These are phyloP conservation scores for Orientallactaga bullata DNA, from an alignment of 2,113 vertebrate genomes.

Conservation along the genomic window DNA sequence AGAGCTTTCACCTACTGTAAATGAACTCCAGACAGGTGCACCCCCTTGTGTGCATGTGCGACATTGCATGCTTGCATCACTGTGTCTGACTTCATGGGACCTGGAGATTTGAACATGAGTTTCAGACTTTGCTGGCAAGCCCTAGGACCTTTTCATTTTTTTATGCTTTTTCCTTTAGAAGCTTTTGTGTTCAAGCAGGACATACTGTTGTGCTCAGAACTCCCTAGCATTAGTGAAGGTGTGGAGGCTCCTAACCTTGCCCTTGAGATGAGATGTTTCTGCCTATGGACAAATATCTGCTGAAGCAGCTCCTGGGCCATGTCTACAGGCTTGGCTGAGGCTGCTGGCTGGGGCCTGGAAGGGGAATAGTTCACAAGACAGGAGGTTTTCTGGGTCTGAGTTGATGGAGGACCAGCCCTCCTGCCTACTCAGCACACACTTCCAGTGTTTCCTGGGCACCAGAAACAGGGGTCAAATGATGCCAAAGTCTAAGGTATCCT, in stretches of 20 bases:
- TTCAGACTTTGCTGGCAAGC: no score
- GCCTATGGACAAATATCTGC: slow-evolving; percentile 80
- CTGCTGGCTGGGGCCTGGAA: slow-evolving; percentile 79
- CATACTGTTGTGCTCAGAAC: slow-evolving; percentile 45
- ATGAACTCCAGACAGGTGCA: no score
- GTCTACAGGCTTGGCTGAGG: slow-evolving; percentile 67
- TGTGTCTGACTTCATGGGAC: no score
- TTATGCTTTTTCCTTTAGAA: slow-evolving; percentile 37
- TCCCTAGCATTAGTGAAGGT: slow-evolving; percentile 70
- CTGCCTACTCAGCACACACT: fast-evolving
- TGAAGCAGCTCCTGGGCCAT: slow-evolving; percentile 73
- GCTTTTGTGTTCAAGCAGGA: slow-evolving; percentile 28
- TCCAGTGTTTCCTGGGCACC: not conserved
- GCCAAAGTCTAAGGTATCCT: not conserved
- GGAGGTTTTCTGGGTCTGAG: slow-evolving; percentile 11
- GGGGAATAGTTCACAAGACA: slow-evolving; percentile 5
- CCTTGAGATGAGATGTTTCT: slow-evolving; percentile 75
- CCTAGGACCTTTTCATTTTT: not conserved
- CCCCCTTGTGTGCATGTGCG: no score
- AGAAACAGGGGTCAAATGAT: fast-evolving
- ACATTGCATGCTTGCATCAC: no score
- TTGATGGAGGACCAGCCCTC: not conserved
- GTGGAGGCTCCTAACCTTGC: slow-evolving; percentile 62
- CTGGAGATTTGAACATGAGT: no score
- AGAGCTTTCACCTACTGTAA: no score